Evolutionary conservation across 2,113 vertebrate genomes (phyloP).

Genomic region (Ptilonorhynchus violaceus): DNA sequence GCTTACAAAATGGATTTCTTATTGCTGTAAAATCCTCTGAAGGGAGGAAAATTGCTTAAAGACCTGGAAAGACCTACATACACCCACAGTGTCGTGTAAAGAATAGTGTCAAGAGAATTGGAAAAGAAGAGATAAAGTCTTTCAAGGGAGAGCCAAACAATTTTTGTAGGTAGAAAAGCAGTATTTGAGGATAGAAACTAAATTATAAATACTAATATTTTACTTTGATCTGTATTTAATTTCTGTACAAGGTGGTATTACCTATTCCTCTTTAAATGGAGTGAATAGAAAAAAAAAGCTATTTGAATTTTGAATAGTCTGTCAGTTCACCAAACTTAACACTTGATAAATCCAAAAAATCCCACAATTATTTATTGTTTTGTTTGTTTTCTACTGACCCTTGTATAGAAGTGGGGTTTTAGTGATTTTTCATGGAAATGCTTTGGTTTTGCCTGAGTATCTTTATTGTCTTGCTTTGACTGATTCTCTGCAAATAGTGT

Average conservation of each 20-base stretch:
- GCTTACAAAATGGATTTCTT: background rate
- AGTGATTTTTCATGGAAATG: background rate
- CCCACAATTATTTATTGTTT: background rate
- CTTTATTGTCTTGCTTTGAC: background rate
- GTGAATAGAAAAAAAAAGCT: background rate
- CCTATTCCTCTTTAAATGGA: background rate
- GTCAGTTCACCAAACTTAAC: background rate
- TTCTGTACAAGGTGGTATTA: background rate
- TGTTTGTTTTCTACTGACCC: background rate
- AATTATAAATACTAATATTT: background rate
- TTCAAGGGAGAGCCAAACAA: background rate
- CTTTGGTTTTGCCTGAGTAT: background rate
- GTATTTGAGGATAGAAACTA: background rate
- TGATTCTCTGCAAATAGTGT: background rate
- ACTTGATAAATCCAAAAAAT: background rate
- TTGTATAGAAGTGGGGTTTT: background rate
- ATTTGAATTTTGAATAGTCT: background rate
- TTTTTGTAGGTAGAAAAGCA: background rate
- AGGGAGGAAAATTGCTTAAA: background rate
- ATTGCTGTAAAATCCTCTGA: background rate
- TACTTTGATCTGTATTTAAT: background rate
- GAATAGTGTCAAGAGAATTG: background rate
- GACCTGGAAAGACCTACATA: background rate
- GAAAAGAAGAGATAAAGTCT: background rate
- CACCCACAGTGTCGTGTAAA: background rate